phyloP scores from a whole-genome alignment of 2,797 vertebrate genomes.

The Stomatorhinus walkeri region DNA sequence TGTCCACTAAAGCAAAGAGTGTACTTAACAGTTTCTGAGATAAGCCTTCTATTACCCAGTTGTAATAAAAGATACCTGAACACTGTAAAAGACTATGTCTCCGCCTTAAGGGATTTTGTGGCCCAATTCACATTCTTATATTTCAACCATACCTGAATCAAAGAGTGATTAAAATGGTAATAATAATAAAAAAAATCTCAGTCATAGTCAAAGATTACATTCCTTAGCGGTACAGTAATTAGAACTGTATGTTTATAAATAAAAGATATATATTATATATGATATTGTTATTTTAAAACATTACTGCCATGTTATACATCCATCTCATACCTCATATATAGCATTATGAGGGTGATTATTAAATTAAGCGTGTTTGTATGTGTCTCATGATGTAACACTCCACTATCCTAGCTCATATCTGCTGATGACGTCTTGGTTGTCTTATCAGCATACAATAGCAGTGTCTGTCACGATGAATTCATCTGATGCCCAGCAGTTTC shows the following conservation, averaged over 20 bases:
- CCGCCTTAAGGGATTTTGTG: neutral
- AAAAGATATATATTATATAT: neutral
- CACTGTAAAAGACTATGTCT: neutral
- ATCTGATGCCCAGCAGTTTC: neutral
- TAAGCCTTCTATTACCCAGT: slow-evolving; percentile 30
- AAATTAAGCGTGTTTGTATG: neutral
- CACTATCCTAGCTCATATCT: neutral
- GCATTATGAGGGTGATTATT: neutral
- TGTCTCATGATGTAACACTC: neutral
- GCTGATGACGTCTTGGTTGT: neutral
- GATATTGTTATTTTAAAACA: neutral
- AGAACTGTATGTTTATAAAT: neutral
- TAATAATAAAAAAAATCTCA: neutral
- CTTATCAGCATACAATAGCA: neutral
- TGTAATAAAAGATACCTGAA: slow-evolving; percentile 25
- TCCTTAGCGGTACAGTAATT: neutral
- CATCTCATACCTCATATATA: neutral
- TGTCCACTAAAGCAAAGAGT: slow-evolving; percentile 26
- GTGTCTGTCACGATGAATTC: neutral
- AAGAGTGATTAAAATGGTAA: neutral
- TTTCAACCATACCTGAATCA: slow-evolving; percentile 11
- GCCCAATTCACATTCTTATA: neutral
- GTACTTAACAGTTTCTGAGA: slow-evolving; percentile 8
- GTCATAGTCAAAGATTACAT: neutral
- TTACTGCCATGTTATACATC: neutral